Evolutionary conservation across 2,113 vertebrate species (phyloP).

Genomic region (Rostratula benghalensis): DNA sequence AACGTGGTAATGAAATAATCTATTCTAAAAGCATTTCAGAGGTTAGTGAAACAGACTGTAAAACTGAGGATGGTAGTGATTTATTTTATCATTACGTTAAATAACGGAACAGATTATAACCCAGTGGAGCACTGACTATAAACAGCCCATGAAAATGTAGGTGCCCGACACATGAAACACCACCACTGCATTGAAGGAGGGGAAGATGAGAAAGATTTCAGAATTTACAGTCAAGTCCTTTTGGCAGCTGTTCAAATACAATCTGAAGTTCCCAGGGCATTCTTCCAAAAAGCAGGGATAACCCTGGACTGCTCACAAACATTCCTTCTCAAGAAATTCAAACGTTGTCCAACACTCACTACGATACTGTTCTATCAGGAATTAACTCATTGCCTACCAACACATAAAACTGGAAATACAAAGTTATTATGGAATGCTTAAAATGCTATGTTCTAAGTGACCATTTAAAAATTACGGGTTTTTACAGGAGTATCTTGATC

Average conservation of each 20-base stretch:
- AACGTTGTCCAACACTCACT: neutral
- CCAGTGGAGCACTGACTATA: neutral
- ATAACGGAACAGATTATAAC: neutral
- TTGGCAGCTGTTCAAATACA: conserved; percentile 21
- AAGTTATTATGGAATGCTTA: neutral
- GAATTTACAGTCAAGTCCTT: conserved; percentile 9
- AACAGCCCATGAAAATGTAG: neutral
- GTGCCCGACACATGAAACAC: neutral
- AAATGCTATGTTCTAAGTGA: neutral
- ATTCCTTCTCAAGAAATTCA: conserved; percentile 27
- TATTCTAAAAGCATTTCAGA: conserved; percentile 1
- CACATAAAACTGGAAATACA: neutral
- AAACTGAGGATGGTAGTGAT: neutral
- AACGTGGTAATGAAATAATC: conserved; percentile 1
- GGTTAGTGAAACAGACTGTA: conserved; percentile 11
- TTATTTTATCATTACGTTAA: conserved; percentile 24
- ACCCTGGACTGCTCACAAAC: conserved; percentile 26
- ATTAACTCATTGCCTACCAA: conserved; percentile 20
- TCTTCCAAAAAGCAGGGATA: conserved; percentile 45
- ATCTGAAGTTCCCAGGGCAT: conserved; percentile 52
- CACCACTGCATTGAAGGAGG: neutral
- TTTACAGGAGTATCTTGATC: neutral
- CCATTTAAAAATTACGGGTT: neutral
- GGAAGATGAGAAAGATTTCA: neutral
- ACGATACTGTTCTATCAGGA: neutral